Conservation (phyloP, 2,113 vertebrate species). For the Corydoras sp. region DNA sequence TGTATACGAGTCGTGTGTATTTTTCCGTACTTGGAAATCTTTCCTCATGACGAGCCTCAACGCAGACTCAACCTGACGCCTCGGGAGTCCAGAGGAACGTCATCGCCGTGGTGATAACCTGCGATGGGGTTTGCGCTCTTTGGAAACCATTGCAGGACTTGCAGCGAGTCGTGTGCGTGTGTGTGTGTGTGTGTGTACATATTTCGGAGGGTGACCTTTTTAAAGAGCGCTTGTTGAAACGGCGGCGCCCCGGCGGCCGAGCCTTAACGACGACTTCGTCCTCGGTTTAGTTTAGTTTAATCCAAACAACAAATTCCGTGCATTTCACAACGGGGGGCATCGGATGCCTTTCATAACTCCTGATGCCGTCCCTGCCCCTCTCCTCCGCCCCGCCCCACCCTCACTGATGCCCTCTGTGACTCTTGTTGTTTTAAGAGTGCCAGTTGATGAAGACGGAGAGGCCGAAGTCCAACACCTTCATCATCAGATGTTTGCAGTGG, state of each 20-base stretch:
- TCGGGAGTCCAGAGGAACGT: not conserved
- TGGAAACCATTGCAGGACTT: conserved; percentile 11
- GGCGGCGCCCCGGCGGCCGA: no score
- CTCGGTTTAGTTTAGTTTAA: not conserved
- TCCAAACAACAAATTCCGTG: not conserved
- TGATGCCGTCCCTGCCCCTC: not conserved
- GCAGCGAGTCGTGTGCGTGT: not conserved
- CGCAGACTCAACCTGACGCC: not conserved
- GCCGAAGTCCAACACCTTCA: conserved; percentile 95
- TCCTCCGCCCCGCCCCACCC: not conserved
- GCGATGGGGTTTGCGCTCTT: not conserved
- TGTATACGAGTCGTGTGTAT: no score
- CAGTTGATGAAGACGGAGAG: conserved; percentile 96
- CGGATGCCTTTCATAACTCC: not conserved
- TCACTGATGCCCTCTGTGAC: not conserved
- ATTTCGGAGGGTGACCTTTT: no score
- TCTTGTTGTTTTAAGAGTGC: conserved; percentile 57
- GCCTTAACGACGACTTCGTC: not conserved
- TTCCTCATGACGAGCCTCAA: no score
- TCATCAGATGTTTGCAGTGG: conserved; percentile 97
- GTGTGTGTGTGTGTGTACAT: no score
- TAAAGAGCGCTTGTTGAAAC: no score
- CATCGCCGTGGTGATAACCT: not conserved
- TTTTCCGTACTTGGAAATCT: no score
- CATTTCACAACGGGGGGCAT: not conserved